These are phyloP conservation scores for Microcebus griseorufus DNA, from an alignment of 2,113 vertebrate genomes.

Conservation along the genomic window DNA sequence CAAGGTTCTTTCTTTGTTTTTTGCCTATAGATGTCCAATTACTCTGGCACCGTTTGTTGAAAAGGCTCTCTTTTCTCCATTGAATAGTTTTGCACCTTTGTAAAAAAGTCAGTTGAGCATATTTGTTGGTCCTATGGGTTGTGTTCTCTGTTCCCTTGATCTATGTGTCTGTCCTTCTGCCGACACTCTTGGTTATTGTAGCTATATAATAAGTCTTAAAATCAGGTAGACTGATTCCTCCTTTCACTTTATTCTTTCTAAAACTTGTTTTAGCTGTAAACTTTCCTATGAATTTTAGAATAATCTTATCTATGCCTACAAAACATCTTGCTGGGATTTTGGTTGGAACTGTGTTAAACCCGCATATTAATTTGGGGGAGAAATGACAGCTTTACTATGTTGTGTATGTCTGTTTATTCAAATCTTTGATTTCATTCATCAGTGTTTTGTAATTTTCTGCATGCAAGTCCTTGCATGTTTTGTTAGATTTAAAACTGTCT, in stretches of 20 bases:
- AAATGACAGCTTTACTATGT: not conserved
- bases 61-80: not conserved
- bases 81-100: not conserved
- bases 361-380: not conserved
- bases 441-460: not conserved
- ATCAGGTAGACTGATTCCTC: not conserved
- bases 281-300: not conserved
- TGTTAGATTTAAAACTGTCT: not conserved
- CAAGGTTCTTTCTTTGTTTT: not conserved
- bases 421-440: not conserved
- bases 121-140: not conserved
- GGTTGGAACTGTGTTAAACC: not conserved
- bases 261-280: not conserved
- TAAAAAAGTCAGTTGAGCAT: not conserved
- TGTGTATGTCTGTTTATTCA: not conserved
- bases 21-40: not conserved
- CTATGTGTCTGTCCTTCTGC: too few relatives aligned
- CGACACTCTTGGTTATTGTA: not conserved
- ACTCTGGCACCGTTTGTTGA: not conserved
- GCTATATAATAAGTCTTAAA: not conserved
- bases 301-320: not conserved
- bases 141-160: not conserved
- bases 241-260: not conserved
- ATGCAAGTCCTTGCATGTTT: not conserved
- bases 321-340: not conserved